Conservation (phyloP, 2,888 invertebrate genomes). For the Ectemnius cavifrons region DNA sequence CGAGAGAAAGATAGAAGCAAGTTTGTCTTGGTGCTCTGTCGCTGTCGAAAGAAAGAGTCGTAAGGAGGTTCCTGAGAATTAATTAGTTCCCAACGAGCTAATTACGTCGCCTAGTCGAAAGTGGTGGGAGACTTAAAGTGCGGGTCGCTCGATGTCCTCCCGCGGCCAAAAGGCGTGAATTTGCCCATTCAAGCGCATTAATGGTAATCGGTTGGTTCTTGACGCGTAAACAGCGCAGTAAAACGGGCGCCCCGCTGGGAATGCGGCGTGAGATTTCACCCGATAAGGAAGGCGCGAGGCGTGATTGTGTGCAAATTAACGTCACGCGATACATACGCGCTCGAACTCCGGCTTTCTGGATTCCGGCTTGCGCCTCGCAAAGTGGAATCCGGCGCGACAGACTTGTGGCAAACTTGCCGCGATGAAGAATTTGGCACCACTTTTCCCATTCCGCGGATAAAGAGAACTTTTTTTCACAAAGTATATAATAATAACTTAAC, state of each 20-base stretch:
- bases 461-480: too few species aligned
- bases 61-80: constrained; percentile 18
- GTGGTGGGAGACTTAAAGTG: neutral
- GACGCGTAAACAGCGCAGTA: constrained; percentile 19
- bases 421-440: too few species aligned
- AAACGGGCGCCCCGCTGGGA: constrained; percentile 21
- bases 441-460: too few species aligned
- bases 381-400: too few species aligned
- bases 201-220: constrained; percentile 18
- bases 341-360: too few species aligned
- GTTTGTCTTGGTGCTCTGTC: neutral
- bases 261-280: constrained; percentile 32
- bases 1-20: too few species aligned
- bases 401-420: too few species aligned
- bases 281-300: constrained; percentile 42
- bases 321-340: neutral
- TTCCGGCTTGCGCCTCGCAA: too few species aligned
- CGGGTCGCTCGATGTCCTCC: neutral
- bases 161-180: neutral
- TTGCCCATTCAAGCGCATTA: constrained; percentile 17
- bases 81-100: constrained; percentile 30
- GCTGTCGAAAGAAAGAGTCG: neutral
- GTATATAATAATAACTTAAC: too few species aligned
- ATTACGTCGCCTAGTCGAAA: constrained; percentile 10
- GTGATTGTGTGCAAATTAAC: constrained; percentile 53